Evolutionary conservation across 2,888 invertebrate genomes (phyloP), one percentile per base, ranked within the genome.

Genomic region (Heliothis peltigera): DNA sequence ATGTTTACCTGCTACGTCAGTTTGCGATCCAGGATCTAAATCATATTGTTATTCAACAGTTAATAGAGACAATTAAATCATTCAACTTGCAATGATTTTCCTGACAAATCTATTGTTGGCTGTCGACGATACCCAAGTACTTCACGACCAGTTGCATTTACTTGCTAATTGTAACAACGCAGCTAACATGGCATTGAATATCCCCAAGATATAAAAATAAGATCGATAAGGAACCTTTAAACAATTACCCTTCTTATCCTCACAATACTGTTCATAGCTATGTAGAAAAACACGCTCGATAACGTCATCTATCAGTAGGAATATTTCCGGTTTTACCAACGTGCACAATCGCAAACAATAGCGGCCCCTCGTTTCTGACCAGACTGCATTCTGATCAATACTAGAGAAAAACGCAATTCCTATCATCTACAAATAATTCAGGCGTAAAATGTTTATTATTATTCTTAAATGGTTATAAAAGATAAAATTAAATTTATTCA

Each of bases 271-370:
- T 15, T n/a, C n/a, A n/a, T 15, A 39, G n/a, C 15, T 39, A 39
- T 15, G 39, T 39, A 39, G 15, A 22, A n/a, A 46, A 70, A 39
- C 35, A 46, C 17, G 2, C 15, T 22, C 21, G 71, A 51, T 39
- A 51, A 51, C 10, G 35, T 28, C 25, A 21, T 46, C 28, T 43
- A 19, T 17, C 10, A 43, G 48, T 17, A 17, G 2, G 10, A 17
- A 5, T 57, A 21, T 42, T 58, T 22, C 42, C 46, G n/a, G 28
- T 48, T 64, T 19, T 21, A 22, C 12, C 18, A 19, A 61, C n/a
- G 17, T n/a, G 0, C 5, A 15, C 19, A 17, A 1, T 19, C 22
- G 17, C 39, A n/a, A 39, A 39, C 39, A 39, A 39, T 39, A 39
- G 39, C 39, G n/a, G 15, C n/a, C n/a, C 15, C 39, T 39, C 5